A percentile compares a stretch with the other conserved stretches of the same genome.
Evolutionary conservation across 2,888 invertebrate genomes (phyloP).

Genomic region (Neoascia interrupta): DNA sequence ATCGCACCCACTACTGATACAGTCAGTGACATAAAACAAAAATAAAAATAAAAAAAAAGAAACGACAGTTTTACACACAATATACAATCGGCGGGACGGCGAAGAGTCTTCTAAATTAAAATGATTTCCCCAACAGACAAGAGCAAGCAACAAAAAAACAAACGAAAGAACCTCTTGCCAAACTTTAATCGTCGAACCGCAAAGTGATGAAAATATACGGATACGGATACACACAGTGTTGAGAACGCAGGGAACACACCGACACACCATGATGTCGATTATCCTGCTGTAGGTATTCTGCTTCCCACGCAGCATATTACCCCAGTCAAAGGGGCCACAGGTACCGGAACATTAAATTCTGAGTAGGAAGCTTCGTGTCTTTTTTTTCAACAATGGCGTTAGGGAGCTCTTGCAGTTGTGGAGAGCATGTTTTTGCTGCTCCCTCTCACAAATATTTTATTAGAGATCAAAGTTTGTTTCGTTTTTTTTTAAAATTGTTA

Average conservation of each 20-base stretch:
- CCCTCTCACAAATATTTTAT: conserved; percentile 9
- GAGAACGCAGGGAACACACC: too few relatives aligned
- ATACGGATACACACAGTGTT: too few relatives aligned
- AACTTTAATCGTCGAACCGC: conserved; percentile 51
- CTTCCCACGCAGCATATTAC: conserved; percentile 49
- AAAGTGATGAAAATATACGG: conserved; percentile 48
- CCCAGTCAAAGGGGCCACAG: conserved; percentile 39
- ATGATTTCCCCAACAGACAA: too few relatives aligned
- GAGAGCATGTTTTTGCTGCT: too few relatives aligned
- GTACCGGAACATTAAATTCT: conserved; percentile 26
- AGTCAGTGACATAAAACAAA: conserved; percentile 48
- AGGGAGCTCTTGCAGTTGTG: neutral
- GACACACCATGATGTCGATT: conserved; percentile 21
- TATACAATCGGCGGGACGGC: conserved; percentile 27
- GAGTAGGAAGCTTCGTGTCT: conserved; percentile 5
- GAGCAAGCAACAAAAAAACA: too few relatives aligned
- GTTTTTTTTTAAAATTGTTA: neutral
- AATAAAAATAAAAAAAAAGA: conserved; percentile 32
- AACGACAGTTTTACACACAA: conserved; percentile 48
- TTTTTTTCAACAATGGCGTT: neutral
- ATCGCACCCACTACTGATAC: conserved; percentile 45
- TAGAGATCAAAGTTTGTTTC: neutral
- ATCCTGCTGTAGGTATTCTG: conserved; percentile 19
- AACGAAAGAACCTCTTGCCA: conserved; percentile 60
- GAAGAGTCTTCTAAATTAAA: conserved; percentile 53